Evolutionary conservation across 2,113 vertebrate genomes (phyloP), one percentile per base, ranked within the genome.

Genomic region (Aleadryas rufinucha): DNA sequence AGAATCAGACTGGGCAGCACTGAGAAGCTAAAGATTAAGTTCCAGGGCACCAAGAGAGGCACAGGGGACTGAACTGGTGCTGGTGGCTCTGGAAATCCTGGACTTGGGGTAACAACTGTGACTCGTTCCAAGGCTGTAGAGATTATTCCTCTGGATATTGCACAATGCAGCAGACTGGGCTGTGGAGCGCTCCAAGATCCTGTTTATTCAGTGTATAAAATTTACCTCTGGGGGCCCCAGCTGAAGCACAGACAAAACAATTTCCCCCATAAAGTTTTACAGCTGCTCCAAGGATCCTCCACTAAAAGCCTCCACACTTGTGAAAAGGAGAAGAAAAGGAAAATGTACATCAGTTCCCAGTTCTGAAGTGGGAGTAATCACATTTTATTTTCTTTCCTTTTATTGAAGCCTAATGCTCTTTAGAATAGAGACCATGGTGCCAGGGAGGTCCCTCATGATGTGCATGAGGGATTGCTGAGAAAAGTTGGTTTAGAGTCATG

Each of bases 131-230:
- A 44, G 31, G 15, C 2, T 77, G 39, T 10, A 64, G 77, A 68
- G 41, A 44, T 70, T 35, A 41, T 88, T 65, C 11, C 52, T 84
- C 53, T 60, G 33, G 30, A 44, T 69, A 56, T 33, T 72, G 35
- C 49, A 35, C 45, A 12, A 2, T 39, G 30, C 30, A 84, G 42
- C 1, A 1, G 18, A 21, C 18, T 1, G 2, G 19, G 26, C 18
- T 30, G 9, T n/a, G 49, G 47, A 83, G 19, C 5, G 10, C 44
- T 86, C 16, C 39, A 84, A 42, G 60, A 16, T 54, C 30, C 57
- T 90, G 41, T 87, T 84, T 71, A 82, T 75, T 83, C n/a, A 83
- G 20, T 31, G 39, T 42, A 33, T 33, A 64, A 85, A 66, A 63
- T n/a, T 47, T 39, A 75, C 21, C 27, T 44, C 49, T 35, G 60